Base-by-base conservation (phyloP, 1,140 invertebrate species). In the Andrena cerasifolii region DNA sequence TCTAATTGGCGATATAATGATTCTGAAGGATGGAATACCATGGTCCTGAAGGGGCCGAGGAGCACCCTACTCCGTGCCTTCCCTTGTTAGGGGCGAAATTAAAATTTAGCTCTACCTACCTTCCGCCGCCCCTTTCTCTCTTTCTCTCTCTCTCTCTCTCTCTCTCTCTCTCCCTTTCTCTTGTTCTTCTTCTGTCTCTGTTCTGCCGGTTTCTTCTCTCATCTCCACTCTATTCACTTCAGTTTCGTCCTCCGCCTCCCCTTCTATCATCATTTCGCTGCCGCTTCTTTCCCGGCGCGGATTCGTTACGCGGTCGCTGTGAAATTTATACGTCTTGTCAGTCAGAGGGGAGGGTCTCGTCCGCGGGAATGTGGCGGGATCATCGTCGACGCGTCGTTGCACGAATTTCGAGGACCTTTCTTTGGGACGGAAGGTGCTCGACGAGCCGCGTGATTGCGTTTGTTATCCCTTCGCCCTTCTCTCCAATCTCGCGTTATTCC, bases 1-100 rank as follows among this genome's bases (percentile, higher is more conserved):
- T 92, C 91, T 93, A 93, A 93, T 92, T 93, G 91, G 91, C 90
- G 91, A 92, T 93, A 93, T 92, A 93, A 93, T 92, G 91, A 93
- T 92, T 90, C 88, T 91, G 89, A 91, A 92, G 91, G 91, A 93
- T 92, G 88, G 89, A 92, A 91, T 90, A 90, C 88, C 82, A 78
- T 88, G 83, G 88, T 87, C 86, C 85, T 89, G 87, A 90, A 91
- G 89, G 86, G 87, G 87, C 81, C 71, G 85, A 86, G 73, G 81
- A 87, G 87, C 82, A 87, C 87, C 86, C 86, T 89, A 78, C 85
- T 87, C 83, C 72, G 77, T 87, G 80, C 83, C 80, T 87, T 88
- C 84, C 84, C 91, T 92, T 91, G 91, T 92, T 91, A 92, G 87
- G 84, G 86, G 65, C 85, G 83, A 86, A 91, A 92, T 91, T 91